These are phyloP conservation scores for Diphyllodes magnificus DNA, from an alignment of 2,113 vertebrate species.

Conservation along the genomic window DNA sequence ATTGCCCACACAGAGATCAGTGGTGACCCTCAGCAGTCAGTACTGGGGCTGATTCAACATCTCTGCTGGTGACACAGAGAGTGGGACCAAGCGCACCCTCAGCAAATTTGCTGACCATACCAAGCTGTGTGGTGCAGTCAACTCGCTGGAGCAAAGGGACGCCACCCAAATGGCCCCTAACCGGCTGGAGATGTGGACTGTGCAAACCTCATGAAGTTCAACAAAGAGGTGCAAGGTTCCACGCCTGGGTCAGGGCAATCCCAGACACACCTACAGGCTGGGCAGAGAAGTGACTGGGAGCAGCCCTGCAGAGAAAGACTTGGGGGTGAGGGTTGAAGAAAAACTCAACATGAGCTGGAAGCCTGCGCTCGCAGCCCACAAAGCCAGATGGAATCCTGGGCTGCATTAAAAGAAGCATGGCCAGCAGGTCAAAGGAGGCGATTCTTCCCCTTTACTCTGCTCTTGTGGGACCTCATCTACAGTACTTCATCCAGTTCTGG, in stretches of 20 bases:
- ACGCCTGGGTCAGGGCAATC: background rate
- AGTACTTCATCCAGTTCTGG: background rate
- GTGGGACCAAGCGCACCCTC: rapidly evolving
- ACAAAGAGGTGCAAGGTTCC: background rate
- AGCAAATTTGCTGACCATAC: background rate
- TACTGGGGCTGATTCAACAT: background rate
- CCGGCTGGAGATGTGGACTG: background rate
- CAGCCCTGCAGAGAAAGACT: background rate
- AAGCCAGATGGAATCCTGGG: background rate
- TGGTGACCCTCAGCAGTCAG: background rate
- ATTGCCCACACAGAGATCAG: background rate
- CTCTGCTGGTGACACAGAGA: background rate
- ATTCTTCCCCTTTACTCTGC: background rate
- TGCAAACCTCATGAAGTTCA: background rate
- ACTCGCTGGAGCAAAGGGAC: background rate
- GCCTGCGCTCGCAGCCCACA: background rate
- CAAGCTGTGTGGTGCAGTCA: background rate
- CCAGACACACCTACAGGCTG: background rate
- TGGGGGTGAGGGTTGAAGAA: background rate
- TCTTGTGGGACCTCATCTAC: background rate
- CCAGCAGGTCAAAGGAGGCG: background rate
- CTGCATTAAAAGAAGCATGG: background rate
- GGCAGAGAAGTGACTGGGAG: background rate
- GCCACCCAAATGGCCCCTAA: background rate
- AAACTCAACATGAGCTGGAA: background rate